Conservation (phyloP, 2,113 vertebrate species). For the Hippocampus abdominalis region DNA sequence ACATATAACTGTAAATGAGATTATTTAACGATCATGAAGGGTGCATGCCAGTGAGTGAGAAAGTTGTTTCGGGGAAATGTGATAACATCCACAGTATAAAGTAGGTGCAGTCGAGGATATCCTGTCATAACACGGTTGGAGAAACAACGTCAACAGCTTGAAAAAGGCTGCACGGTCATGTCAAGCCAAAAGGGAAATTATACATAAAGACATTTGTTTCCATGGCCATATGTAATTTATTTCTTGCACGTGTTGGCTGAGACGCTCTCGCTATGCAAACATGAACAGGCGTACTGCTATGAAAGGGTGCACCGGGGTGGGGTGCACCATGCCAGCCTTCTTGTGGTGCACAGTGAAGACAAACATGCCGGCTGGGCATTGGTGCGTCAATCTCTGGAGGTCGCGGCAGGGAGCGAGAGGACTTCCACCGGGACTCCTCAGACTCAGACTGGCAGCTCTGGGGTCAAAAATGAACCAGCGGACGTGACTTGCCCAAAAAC, state of each 20-base stretch:
- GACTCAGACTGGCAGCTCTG: background rate
- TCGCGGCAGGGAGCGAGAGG: slow-evolving; percentile 27
- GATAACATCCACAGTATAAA: slow-evolving; percentile 29
- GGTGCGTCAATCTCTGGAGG: slow-evolving; percentile 17
- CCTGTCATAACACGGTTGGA: slow-evolving; percentile 47
- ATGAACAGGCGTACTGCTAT: background rate
- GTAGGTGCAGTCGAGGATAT: slow-evolving; percentile 49
- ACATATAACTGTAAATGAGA: background rate
- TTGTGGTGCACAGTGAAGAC: slow-evolving; percentile 3
- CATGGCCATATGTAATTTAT: background rate
- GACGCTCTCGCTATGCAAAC: slow-evolving; percentile 13
- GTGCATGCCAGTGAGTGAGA: slow-evolving; percentile 18
- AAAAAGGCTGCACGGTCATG: background rate
- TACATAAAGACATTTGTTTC: background rate
- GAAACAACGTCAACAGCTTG: slow-evolving; percentile 1
- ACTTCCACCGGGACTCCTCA: slow-evolving; percentile 12
- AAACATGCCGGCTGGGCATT: background rate
- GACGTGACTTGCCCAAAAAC: slow-evolving; percentile 17
- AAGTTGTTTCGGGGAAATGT: slow-evolving; percentile 35
- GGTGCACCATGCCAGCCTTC: background rate
- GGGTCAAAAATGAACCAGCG: slow-evolving; percentile 19
- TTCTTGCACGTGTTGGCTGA: slow-evolving; percentile 1
- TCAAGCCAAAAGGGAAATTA: background rate
- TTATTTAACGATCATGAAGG: background rate
- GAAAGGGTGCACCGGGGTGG: background rate